phyloP scores from a whole-genome alignment of 2,888 invertebrate genomes.

The Romanomermis culicivorax region DNA sequence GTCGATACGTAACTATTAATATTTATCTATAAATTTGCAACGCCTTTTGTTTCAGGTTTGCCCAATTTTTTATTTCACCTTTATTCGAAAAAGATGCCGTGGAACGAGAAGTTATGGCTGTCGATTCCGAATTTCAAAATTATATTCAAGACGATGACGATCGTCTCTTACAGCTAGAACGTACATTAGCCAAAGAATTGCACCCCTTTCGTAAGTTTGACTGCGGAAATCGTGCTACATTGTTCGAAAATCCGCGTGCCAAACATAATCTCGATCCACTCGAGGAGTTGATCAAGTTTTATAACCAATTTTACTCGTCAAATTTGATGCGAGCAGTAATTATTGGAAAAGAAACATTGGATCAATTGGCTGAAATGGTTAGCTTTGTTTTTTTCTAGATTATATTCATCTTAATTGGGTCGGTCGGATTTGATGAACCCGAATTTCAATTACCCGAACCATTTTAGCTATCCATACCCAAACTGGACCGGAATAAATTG shows the following conservation, averaged over 20 bases:
- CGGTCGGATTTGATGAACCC: too few species aligned
- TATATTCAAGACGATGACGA: slow-evolving; percentile 65
- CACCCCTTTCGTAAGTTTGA: slow-evolving; percentile 82
- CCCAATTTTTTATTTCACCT: slow-evolving; percentile 78
- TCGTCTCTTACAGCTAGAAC: slow-evolving; percentile 67
- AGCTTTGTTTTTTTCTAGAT: slow-evolving; percentile 18
- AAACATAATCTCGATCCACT: slow-evolving; percentile 53
- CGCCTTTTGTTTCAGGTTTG: slow-evolving; percentile 47
- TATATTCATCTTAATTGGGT: too few species aligned
- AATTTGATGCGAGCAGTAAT: slow-evolving; percentile 78
- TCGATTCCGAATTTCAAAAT: slow-evolving; percentile 83
- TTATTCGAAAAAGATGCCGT: slow-evolving; percentile 72
- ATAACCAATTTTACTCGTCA: slow-evolving; percentile 69
- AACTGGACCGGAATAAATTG: too few species aligned
- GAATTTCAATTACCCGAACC: too few species aligned
- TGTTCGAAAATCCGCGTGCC: slow-evolving; percentile 52
- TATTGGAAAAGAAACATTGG: slow-evolving; percentile 66
- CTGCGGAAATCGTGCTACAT: slow-evolving; percentile 55
- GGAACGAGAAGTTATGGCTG: slow-evolving; percentile 75
- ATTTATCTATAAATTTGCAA: too few species aligned
- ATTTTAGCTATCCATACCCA: too few species aligned
- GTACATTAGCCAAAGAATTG: slow-evolving; percentile 47
- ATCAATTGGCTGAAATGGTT: slow-evolving; percentile 59
- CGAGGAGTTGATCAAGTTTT: slow-evolving; percentile 62
- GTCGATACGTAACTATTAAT: too few species aligned